Base-by-base conservation (phyloP, 2,113 vertebrate genomes). In the Lichenostomus cassidix region DNA sequence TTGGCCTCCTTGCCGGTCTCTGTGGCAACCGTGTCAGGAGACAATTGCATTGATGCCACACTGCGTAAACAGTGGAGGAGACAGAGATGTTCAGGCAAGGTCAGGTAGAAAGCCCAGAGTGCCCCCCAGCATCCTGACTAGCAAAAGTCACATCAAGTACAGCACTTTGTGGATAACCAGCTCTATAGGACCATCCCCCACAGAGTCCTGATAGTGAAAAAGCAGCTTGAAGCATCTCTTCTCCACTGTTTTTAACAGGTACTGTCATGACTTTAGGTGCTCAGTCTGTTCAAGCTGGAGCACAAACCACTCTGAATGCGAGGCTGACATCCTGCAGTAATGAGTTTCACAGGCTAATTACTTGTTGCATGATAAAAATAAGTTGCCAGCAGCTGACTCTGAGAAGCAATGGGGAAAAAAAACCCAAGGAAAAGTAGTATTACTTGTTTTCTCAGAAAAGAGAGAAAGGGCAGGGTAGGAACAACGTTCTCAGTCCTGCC, bases 291-390 rank as follows among this genome's bases (percentile, higher is more conserved):
- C 65, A 56, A 25, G 68, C 39, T 65, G 8, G 18, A 41, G 17
- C 46, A 31, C 41, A 37, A 42, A 37, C 62, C 53, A 14, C 53
- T 75, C 52, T 49, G 79, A 92, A 71, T 63, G 49, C 2, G 3
- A 79, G 70, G 33, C 65, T 91, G 67, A 24, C 44, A 29, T 62
- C 78, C 53, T 44, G 22, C 25, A 27, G 50, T 8, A 83, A 58
- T 33, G 58, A 89, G 28, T 79, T 82, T 71, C 85, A 58, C 46
- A 33, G 65, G 23, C 58, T 62, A 21, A 79, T 87, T 74, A 87
- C 60, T 75, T 85, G 85, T 92, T 90, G 62, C 88, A 64, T 69
- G 53, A 58, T 21, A 80, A 87, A 90, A 93, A 78, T 39, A 67
- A 4, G 1, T 27, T 76, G 62, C 19, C n/a, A 56, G 62, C 49